These are phyloP conservation scores for Astropecten irregularis DNA, from an alignment of 53 echinoderm and acorn worm species.

Conservation along the genomic window DNA sequence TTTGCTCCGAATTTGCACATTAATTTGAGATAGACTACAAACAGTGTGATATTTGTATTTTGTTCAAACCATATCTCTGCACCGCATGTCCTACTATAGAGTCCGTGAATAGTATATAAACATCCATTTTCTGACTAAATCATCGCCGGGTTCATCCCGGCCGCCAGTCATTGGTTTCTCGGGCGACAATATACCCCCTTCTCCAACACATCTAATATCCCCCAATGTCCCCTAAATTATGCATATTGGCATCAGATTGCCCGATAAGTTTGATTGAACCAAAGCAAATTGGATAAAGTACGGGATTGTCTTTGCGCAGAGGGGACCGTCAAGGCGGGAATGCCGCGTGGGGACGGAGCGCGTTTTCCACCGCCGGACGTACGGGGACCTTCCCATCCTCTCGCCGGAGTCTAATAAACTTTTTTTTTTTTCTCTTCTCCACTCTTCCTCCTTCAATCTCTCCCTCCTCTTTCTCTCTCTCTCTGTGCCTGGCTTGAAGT, in stretches of 20 bases:
- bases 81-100: not conserved
- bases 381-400: slow-evolving; percentile 26
- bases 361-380: slow-evolving; percentile 3
- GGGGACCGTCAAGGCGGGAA: slow-evolving; percentile 10
- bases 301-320: slow-evolving; percentile 49
- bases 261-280: slow-evolving; percentile 57
- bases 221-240: slow-evolving; percentile 56
- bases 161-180: slow-evolving; percentile 39
- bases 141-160: slow-evolving; percentile 3
- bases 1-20: no score
- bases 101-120: slow-evolving; percentile 15
- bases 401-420: slow-evolving; percentile 34
- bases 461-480: no score
- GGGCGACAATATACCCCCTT: slow-evolving; percentile 47
- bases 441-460: no score
- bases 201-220: slow-evolving; percentile 55
- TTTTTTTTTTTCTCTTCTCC: not conserved
- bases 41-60: no score
- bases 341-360: slow-evolving; percentile 29
- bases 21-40: no score
- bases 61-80: no score
- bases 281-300: slow-evolving; percentile 50
- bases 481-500: slow-evolving; percentile 20
- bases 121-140: slow-evolving; percentile 26
- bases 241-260: slow-evolving; percentile 58